These are phyloP conservation scores for Drosophila nikananu DNA, from an alignment of 1,140 invertebrate species.

Conservation along the genomic window DNA sequence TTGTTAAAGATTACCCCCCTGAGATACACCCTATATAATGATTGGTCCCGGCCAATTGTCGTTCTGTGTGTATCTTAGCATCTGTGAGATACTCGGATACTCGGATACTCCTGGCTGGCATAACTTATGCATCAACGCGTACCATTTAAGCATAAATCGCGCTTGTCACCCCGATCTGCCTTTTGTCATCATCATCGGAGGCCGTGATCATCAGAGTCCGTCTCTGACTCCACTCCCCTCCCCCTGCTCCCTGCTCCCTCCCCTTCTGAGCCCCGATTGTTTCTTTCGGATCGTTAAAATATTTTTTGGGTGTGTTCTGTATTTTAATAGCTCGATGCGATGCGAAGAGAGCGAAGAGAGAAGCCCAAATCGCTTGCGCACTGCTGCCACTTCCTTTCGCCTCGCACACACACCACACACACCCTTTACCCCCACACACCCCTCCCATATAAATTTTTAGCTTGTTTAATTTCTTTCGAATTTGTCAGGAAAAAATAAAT, in stretches of 20 bases:
- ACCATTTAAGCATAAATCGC: constrained; percentile 81
- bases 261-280: constrained; percentile 35
- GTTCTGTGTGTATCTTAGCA: constrained; percentile 30
- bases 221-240: not conserved
- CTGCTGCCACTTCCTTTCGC: constrained; percentile 74
- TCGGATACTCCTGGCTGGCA: constrained; percentile 32
- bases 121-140: constrained; percentile 82
- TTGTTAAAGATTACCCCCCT: not conserved
- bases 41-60: constrained; percentile 31
- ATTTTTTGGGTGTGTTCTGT: constrained; percentile 83
- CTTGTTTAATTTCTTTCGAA: constrained; percentile 81
- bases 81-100: constrained; percentile 54
- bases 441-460: constrained; percentile 12
- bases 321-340: constrained; percentile 73
- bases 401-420: constrained; percentile 41
- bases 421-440: constrained; percentile 27
- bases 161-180: constrained; percentile 68
- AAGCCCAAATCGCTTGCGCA: constrained; percentile 63
- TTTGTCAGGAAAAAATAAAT: constrained; percentile 72
- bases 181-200: constrained; percentile 63
- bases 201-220: constrained; percentile 26
- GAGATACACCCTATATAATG: constrained; percentile 12
- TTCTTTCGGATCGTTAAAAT: constrained; percentile 73
- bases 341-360: constrained; percentile 16
- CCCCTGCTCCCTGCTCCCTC: not conserved